Evolutionary conservation across 2,113 vertebrate genomes (phyloP).

Genomic region (Galemys pyrenaicus): DNA sequence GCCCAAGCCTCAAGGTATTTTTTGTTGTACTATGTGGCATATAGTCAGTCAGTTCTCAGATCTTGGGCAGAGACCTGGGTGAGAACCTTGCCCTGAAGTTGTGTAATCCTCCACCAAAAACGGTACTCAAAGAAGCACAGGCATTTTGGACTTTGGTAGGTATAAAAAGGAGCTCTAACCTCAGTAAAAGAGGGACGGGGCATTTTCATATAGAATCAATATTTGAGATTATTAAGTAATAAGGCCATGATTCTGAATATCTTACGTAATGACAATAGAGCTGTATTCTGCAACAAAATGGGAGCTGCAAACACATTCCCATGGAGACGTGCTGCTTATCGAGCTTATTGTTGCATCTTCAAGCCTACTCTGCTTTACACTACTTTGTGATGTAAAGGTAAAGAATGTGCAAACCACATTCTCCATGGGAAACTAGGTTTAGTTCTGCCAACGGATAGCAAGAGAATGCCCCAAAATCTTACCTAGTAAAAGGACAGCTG

Average conservation of each 20-base stretch:
- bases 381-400: neutral
- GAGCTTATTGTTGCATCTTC: neutral
- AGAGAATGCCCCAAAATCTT: neutral
- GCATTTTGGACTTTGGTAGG: neutral
- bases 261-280: neutral
- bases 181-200: neutral
- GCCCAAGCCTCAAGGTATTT: neutral
- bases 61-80: too few species aligned
- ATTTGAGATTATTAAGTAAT: neutral
- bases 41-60: neutral
- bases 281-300: neutral
- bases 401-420: neutral
- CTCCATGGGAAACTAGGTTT: neutral
- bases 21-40: neutral
- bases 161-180: neutral
- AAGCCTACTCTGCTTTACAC: neutral
- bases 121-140: neutral
- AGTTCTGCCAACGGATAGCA: neutral
- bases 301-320: neutral
- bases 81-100: neutral
- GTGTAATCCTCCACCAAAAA: neutral
- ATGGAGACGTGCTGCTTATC: neutral
- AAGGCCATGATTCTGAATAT: neutral
- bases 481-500: neutral
- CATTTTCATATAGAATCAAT: neutral